A percentile compares a stretch with the other conserved stretches of the same genome.
Evolutionary conservation across 1,140 invertebrate genomes (phyloP).

Genomic region (Paraescarpia echinospica): DNA sequence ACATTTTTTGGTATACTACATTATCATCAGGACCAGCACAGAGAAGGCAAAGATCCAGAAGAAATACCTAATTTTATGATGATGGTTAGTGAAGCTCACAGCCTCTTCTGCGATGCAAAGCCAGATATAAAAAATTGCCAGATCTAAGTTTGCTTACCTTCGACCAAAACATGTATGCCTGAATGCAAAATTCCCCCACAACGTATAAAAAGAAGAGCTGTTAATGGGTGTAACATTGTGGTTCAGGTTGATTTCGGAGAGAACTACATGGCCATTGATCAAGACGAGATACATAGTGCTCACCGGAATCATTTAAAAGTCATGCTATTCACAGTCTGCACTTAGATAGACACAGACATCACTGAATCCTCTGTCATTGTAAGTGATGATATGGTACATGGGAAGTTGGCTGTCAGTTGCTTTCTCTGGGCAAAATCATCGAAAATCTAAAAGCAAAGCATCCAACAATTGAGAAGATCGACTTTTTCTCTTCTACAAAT

Average conservation of each 20-base stretch:
- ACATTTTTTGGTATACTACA: no score
- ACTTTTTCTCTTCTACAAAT: background rate
- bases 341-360: background rate
- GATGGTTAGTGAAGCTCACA: no score
- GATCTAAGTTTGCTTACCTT: no score
- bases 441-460: background rate
- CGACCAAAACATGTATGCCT: no score
- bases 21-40: no score
- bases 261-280: slow-evolving; percentile 13
- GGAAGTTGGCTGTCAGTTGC: background rate
- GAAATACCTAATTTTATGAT: no score
- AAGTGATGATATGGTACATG: background rate
- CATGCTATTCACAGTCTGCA: slow-evolving; percentile 13
- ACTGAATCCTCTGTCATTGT: slow-evolving; percentile 15
- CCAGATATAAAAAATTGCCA: no score
- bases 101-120: no score
- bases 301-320: slow-evolving; percentile 25
- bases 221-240: background rate
- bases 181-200: no score
- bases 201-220: slow-evolving; percentile 15
- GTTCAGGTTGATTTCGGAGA: slow-evolving; percentile 19
- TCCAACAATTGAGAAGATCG: slow-evolving; percentile 9
- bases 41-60: no score
- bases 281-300: slow-evolving; percentile 21
- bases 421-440: slow-evolving; percentile 7